These are phyloP conservation scores for Globodera ellingtonae DNA, from an alignment of 1,140 invertebrate genomes.

Conservation along the genomic window DNA sequence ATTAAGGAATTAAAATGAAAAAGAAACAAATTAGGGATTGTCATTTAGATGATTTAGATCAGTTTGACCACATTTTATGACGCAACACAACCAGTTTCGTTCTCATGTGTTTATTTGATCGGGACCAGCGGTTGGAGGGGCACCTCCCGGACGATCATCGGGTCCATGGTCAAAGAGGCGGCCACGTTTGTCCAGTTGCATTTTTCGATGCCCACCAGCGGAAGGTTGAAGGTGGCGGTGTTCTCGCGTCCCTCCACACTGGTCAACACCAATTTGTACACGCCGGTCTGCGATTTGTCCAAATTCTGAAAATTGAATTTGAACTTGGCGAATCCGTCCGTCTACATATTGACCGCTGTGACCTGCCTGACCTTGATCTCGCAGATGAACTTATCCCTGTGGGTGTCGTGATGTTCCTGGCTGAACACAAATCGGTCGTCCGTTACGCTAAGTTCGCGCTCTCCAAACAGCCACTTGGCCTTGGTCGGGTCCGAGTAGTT, in stretches of 20 bases:
- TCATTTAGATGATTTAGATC: neutral
- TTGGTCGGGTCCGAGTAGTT: slow-evolving; percentile 19
- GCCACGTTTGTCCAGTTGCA: slow-evolving; percentile 29
- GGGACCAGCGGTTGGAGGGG: slow-evolving; percentile 20
- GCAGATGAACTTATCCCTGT: slow-evolving; percentile 24
- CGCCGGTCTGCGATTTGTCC: slow-evolving; percentile 20
- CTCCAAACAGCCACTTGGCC: slow-evolving; percentile 22
- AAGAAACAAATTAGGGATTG: neutral
- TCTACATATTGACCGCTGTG: neutral
- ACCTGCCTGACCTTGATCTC: slow-evolving; percentile 17
- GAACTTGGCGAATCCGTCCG: neutral
- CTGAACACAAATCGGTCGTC: slow-evolving; percentile 14
- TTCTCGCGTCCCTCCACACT: slow-evolving; percentile 27
- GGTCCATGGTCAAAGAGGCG: slow-evolving; percentile 22
- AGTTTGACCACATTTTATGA: neutral
- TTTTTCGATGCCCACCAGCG: slow-evolving; percentile 29
- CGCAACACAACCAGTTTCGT: neutral
- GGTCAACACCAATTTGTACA: slow-evolving; percentile 23
- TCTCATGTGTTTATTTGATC: slow-evolving; percentile 9
- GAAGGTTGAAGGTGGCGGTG: slow-evolving; percentile 19
- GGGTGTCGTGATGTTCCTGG: slow-evolving; percentile 20
- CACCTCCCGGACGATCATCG: slow-evolving; percentile 20
- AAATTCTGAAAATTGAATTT: slow-evolving; percentile 11
- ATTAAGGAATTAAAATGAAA: neutral
- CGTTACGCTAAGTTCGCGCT: slow-evolving; percentile 14